These are phyloP conservation scores for Fistularia tabacaria DNA, from an alignment of 2,797 vertebrate genomes.

Conservation along the genomic window DNA sequence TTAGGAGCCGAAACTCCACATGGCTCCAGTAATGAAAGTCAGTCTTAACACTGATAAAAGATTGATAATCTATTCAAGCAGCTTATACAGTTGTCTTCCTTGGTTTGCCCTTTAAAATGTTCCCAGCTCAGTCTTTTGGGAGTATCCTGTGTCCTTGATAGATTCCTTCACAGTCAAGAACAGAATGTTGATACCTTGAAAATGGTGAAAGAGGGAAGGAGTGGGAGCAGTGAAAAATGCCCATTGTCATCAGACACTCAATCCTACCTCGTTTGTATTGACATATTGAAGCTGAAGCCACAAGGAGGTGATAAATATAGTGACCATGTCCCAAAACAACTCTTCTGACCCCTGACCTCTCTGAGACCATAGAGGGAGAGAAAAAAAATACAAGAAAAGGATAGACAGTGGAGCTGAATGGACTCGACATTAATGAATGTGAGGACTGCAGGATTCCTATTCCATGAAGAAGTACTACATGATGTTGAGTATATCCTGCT, in stretches of 20 bases:
- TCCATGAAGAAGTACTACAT: no score
- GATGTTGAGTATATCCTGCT: no score
- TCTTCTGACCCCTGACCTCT: slow-evolving; percentile 48
- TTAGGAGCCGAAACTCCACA: slow-evolving; percentile 55
- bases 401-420: neutral
- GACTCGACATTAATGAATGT: slow-evolving; percentile 4
- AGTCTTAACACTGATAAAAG: slow-evolving; percentile 49
- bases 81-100: slow-evolving; percentile 31
- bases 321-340: slow-evolving; percentile 48
- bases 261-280: slow-evolving; percentile 67
- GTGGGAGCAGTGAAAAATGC: slow-evolving; percentile 68
- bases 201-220: slow-evolving; percentile 26
- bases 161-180: slow-evolving; percentile 36
- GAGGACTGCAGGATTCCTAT: no score
- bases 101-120: slow-evolving; percentile 47
- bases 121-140: slow-evolving; percentile 13
- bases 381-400: neutral
- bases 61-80: slow-evolving; percentile 52
- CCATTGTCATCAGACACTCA: slow-evolving; percentile 67
- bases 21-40: slow-evolving; percentile 64
- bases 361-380: neutral
- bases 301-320: slow-evolving; percentile 61
- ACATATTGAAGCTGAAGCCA: slow-evolving; percentile 55
- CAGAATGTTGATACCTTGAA: slow-evolving; percentile 55
- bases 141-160: slow-evolving; percentile 46